phyloP scores from a whole-genome alignment of 1,140 invertebrate genomes.

The Heterodera carotae region DNA sequence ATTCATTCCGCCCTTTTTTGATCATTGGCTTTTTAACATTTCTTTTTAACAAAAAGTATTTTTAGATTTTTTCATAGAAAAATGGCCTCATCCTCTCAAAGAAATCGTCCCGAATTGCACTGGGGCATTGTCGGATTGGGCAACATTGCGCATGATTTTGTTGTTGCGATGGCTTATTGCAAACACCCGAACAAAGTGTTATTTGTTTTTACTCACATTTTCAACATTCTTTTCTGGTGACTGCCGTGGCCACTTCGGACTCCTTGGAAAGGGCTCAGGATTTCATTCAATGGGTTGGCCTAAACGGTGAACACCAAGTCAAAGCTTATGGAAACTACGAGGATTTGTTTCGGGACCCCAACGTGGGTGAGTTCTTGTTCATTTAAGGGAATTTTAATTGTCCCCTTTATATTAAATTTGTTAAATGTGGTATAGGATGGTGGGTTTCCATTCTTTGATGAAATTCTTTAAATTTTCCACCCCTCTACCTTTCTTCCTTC shows the following conservation, averaged over 20 bases:
- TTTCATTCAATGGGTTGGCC: background rate
- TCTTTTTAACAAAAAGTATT: background rate
- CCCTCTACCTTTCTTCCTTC: too few species aligned
- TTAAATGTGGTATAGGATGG: too few species aligned
- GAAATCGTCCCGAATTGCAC: background rate
- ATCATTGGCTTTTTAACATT: background rate
- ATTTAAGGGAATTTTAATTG: too few species aligned
- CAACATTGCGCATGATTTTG: constrained; percentile 12
- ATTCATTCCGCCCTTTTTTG: too few species aligned
- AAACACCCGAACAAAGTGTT: background rate
- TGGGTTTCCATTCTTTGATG: too few species aligned
- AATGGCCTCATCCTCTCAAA: background rate
- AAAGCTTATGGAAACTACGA: constrained; percentile 4
- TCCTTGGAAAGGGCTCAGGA: background rate
- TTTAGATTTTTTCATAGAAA: background rate
- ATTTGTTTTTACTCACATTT: background rate
- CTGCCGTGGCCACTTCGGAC: background rate
- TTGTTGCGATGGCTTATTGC: constrained; percentile 7
- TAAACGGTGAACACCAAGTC: background rate
- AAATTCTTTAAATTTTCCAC: too few species aligned
- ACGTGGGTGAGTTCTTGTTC: constrained; percentile 12
- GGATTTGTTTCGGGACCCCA: background rate
- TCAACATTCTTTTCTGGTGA: background rate
- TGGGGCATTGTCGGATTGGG: constrained; percentile 20
- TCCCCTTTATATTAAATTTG: too few species aligned